phyloP scores from a whole-genome alignment of 1,140 invertebrate genomes.

The Parapsyche elsis region DNA sequence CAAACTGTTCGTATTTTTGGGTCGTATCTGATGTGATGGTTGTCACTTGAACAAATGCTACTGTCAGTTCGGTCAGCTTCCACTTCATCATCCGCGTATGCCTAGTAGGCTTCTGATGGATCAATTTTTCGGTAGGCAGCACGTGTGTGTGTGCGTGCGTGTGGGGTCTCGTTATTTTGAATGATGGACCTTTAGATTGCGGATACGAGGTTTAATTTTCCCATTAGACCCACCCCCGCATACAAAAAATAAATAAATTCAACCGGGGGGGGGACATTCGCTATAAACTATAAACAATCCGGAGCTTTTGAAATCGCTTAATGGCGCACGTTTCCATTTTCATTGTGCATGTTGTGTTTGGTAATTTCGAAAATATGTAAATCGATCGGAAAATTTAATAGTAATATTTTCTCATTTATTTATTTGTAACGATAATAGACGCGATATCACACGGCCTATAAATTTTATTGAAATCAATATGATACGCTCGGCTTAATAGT shows the following conservation, averaged over 20 bases:
- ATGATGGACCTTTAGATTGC: not conserved
- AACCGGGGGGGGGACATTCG: not conserved
- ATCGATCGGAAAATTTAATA: constrained; percentile 21
- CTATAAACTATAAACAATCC: not conserved
- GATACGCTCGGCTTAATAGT: too few relatives aligned
- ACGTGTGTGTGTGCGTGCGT: not conserved
- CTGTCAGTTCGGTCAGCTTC: constrained; percentile 44
- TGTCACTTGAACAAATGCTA: constrained; percentile 53
- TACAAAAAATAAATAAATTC: too few relatives aligned
- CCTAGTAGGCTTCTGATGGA: constrained; percentile 11
- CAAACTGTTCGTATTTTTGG: constrained; percentile 17
- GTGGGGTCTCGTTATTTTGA: constrained; percentile 30
- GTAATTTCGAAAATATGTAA: not conserved
- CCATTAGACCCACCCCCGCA: not conserved
- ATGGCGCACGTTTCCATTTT: not conserved
- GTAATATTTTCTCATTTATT: constrained; percentile 1
- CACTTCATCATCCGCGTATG: constrained; percentile 4
- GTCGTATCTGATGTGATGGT: constrained; percentile 45
- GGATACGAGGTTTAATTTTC: constrained; percentile 1
- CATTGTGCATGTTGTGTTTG: not conserved
- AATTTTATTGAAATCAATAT: too few relatives aligned
- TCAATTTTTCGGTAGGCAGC: constrained; percentile 4
- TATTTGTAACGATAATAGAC: not conserved
- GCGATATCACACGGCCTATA: too few relatives aligned
- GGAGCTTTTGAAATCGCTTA: not conserved